A percentile compares a stretch with the other conserved stretches of the same genome.
Evolutionary conservation across 2,888 invertebrate genomes (phyloP).

Genomic region (Conops quadrifasciatus): DNA sequence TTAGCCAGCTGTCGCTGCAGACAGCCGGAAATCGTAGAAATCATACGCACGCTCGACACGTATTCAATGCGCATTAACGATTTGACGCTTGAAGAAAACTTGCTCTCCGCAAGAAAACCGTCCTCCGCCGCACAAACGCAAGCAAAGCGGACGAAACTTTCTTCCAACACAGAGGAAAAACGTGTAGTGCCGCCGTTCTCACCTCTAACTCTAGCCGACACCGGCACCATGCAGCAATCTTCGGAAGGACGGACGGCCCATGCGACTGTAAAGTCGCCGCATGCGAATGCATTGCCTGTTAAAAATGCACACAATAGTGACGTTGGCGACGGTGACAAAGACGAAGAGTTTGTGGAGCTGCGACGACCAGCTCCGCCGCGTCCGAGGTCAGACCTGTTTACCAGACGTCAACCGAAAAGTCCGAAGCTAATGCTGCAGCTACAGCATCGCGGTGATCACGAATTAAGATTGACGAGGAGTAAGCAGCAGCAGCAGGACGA

Average conservation of each 20-base stretch:
- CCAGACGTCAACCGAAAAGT: constrained; percentile 55
- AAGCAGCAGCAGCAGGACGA: constrained; percentile 25
- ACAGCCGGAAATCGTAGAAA: constrained; percentile 59
- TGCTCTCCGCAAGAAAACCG: constrained; percentile 31
- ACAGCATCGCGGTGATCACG: constrained; percentile 1
- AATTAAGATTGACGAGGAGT: neutral
- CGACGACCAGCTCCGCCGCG: constrained; percentile 46
- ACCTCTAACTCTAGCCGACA: too few relatives aligned
- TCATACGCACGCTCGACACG: constrained; percentile 57
- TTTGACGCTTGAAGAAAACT: constrained; percentile 51
- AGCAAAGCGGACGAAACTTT: constrained; percentile 16
- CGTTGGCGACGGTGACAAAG: constrained; percentile 39
- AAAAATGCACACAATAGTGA: too few relatives aligned
- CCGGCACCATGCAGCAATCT: too few relatives aligned
- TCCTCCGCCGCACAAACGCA: constrained; percentile 25
- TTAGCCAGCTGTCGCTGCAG: constrained; percentile 47
- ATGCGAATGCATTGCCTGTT: too few relatives aligned
- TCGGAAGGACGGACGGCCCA: too few relatives aligned
- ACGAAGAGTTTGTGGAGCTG: constrained; percentile 45
- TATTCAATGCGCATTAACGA: constrained; percentile 57
- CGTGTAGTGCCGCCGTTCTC: too few relatives aligned
- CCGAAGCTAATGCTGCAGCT: constrained; percentile 57
- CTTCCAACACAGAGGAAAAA: too few relatives aligned
- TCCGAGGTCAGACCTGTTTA: constrained; percentile 46
- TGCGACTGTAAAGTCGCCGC: too few relatives aligned